phyloP scores from a whole-genome alignment of 2,888 invertebrate species.

The Seira sanloemensis region DNA sequence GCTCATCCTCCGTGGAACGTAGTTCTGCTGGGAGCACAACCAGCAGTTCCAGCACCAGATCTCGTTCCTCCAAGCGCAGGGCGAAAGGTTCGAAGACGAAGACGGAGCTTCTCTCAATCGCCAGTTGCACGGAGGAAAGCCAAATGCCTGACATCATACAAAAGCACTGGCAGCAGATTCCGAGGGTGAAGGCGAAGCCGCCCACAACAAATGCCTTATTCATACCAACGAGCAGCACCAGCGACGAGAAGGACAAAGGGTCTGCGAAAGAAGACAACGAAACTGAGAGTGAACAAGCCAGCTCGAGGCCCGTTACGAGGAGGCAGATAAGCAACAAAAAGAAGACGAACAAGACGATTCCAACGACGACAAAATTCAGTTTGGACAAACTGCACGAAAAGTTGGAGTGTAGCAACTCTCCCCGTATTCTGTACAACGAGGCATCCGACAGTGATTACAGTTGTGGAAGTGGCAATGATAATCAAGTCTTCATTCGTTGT shows the following conservation, averaged over 20 bases:
- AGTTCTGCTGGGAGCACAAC: constrained; percentile 50
- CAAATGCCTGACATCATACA: constrained; percentile 53
- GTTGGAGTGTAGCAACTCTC: constrained; percentile 49
- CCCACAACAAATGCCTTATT: constrained; percentile 54
- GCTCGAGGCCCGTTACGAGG: constrained; percentile 69
- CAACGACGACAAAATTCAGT: constrained; percentile 72
- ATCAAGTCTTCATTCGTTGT: constrained; percentile 64
- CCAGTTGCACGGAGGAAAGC: constrained; percentile 38
- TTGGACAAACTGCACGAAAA: constrained; percentile 58
- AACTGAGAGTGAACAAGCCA: constrained; percentile 29
- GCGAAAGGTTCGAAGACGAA: constrained; percentile 22
- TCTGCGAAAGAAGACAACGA: constrained; percentile 58
- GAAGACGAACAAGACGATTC: constrained; percentile 71
- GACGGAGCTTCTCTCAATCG: constrained; percentile 58
- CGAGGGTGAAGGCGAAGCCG: constrained; percentile 59
- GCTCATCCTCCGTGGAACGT: constrained; percentile 56
- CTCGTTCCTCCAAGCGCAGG: constrained; percentile 41
- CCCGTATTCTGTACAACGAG: constrained; percentile 54
- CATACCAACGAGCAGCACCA: constrained; percentile 46
- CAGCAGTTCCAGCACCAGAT: constrained; percentile 58
- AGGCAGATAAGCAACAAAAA: constrained; percentile 67
- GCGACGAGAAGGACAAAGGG: constrained; percentile 49
- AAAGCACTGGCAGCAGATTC: constrained; percentile 62
- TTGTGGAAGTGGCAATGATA: constrained; percentile 60
- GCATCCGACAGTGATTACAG: constrained; percentile 60